phyloP scores from a whole-genome alignment of 2,797 vertebrate genomes.

The Chanos chanos region DNA sequence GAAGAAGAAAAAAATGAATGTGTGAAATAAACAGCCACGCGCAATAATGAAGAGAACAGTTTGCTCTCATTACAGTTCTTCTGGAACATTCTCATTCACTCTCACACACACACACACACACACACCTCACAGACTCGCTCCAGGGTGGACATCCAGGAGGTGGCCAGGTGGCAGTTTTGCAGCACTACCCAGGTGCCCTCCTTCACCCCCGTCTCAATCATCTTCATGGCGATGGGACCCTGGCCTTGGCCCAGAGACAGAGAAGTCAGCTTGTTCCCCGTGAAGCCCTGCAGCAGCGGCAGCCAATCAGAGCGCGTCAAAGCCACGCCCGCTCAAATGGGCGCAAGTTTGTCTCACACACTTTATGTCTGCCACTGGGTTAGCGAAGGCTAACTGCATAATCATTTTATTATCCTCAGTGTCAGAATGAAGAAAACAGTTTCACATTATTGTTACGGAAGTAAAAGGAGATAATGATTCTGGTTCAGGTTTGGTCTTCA shows the following conservation, averaged over 20 bases:
- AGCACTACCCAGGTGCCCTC: slow-evolving; percentile 88
- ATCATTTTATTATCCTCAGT: too few relatives aligned
- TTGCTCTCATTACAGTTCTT: too few relatives aligned
- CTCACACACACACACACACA: neutral
- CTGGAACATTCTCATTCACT: neutral
- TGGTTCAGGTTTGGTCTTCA: slow-evolving; percentile 42
- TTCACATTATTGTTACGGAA: too few relatives aligned
- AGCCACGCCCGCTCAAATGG: too few relatives aligned
- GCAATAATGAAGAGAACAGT: too few relatives aligned
- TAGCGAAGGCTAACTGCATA: too few relatives aligned
- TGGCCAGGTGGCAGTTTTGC: slow-evolving; percentile 90
- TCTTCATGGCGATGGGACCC: slow-evolving; percentile 85
- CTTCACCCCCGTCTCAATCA: slow-evolving; percentile 79
- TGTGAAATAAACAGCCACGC: too few relatives aligned
- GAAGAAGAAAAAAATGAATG: too few relatives aligned
- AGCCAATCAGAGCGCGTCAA: slow-evolving; percentile 12
- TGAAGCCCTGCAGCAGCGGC: slow-evolving; percentile 72
- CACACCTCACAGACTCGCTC: slow-evolving; percentile 88
- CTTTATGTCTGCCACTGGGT: too few relatives aligned
- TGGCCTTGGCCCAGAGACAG: slow-evolving; percentile 90
- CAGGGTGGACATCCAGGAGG: slow-evolving; percentile 87
- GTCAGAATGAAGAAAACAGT: too few relatives aligned
- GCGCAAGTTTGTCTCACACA: too few relatives aligned
- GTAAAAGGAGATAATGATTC: too few relatives aligned
- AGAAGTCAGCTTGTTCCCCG: slow-evolving; percentile 79